Conservation (phyloP, 2,888 invertebrate species). For the Syrista parreyssii region DNA sequence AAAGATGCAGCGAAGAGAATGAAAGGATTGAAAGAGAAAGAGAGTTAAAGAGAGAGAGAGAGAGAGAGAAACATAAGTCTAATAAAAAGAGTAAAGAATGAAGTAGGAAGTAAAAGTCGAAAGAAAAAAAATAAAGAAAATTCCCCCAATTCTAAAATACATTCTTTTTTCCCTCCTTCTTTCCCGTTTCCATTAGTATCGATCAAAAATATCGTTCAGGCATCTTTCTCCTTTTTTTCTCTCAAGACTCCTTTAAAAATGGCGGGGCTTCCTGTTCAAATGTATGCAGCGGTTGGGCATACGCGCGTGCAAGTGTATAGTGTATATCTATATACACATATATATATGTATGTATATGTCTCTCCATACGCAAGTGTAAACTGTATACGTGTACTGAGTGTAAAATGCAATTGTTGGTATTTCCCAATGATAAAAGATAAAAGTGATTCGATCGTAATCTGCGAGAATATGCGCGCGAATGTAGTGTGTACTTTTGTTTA, state of each 20-base stretch:
- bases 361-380: background rate
- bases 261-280: constrained; percentile 1
- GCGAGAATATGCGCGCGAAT: background rate
- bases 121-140: background rate
- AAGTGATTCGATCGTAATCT: background rate
- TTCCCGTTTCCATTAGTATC: background rate
- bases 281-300: constrained; percentile 16
- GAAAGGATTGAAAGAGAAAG: background rate
- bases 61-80: background rate
- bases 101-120: background rate
- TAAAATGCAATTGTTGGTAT: background rate
- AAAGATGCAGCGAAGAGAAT: background rate
- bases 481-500: background rate
- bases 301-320: constrained; percentile 22
- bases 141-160: background rate
- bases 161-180: background rate
- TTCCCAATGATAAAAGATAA: background rate
- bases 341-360: background rate
- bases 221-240: background rate
- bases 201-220: background rate
- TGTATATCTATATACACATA: constrained; percentile 23
- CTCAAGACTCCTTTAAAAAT: background rate
- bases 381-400: background rate
- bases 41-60: background rate
- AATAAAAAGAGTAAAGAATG: background rate